Evolutionary conservation across 2,113 vertebrate genomes (phyloP).

Genomic region (Corythaeola cristata): DNA sequence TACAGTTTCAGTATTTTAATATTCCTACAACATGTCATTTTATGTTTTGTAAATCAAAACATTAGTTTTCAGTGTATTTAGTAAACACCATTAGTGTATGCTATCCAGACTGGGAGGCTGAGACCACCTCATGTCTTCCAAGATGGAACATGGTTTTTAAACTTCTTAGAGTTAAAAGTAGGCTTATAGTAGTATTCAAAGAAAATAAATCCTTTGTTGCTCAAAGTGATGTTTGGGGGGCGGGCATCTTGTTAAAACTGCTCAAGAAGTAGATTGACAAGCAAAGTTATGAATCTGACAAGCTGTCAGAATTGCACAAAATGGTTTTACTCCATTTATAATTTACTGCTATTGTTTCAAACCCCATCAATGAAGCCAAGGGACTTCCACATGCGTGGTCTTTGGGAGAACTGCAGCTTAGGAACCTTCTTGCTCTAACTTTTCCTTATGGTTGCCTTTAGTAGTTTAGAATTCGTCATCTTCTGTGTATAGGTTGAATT

Average conservation of each 20-base stretch:
- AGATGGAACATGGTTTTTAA: not conserved
- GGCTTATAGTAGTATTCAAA: not conserved
- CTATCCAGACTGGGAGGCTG: not conserved
- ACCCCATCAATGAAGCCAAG: not conserved
- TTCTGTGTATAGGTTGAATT: not conserved
- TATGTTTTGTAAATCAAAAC: not conserved
- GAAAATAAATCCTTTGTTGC: not conserved
- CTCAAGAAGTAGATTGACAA: not conserved
- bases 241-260: not conserved
- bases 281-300: not conserved
- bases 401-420: not conserved
- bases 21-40: not conserved
- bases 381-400: not conserved
- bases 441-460: not conserved
- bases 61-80: not conserved
- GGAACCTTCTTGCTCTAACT: not conserved
- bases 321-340: not conserved
- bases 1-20: not conserved
- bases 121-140: not conserved
- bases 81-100: fast-evolving
- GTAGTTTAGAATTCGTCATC: not conserved
- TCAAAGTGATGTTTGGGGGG: not conserved
- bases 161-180: not conserved
- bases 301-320: not conserved
- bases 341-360: not conserved